A percentile compares a stretch with the other conserved stretches of the same genome.
These are phyloP conservation scores for Drosophila maculinotata DNA, from an alignment of 2,888 invertebrate genomes.

Conservation along the genomic window DNA sequence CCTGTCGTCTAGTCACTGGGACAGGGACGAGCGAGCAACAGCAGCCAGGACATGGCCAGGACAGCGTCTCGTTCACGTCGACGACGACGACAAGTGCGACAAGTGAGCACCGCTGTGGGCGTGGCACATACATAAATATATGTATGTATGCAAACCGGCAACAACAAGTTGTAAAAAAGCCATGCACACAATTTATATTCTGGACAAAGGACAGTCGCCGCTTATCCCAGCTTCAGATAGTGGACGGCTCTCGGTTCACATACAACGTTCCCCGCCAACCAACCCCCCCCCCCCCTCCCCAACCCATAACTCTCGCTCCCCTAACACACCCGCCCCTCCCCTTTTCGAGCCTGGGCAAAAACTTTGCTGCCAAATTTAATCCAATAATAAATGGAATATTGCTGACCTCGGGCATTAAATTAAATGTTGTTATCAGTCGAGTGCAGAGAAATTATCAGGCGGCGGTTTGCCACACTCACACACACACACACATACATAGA, in stretches of 20 bases:
- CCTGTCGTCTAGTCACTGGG: conserved; percentile 81
- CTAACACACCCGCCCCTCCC: neutral
- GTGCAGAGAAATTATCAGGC: conserved; percentile 85
- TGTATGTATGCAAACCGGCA: conserved; percentile 33
- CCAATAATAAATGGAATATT: conserved; percentile 86
- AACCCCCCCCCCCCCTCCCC: neutral
- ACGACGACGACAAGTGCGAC: conserved; percentile 70
- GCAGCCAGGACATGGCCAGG: conserved; percentile 50
- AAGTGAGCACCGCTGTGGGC: conserved; percentile 62
- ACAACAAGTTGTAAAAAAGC: conserved; percentile 53
- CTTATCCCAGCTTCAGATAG: conserved; percentile 71
- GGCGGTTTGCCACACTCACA: conserved; percentile 55
- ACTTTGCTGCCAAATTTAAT: conserved; percentile 84
- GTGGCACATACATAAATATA: conserved; percentile 63
- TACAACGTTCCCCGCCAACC: neutral
- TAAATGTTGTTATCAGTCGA: conserved; percentile 85
- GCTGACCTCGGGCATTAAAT: conserved; percentile 86
- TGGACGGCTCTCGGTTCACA: conserved; percentile 36
- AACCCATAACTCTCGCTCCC: neutral
- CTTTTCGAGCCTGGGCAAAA: conserved; percentile 44
- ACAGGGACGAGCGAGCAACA: conserved; percentile 21
- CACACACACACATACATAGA: conserved; percentile 27
- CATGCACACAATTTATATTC: conserved; percentile 71
- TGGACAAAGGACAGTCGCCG: conserved; percentile 57
- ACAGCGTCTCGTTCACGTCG: conserved; percentile 21